These are phyloP conservation scores for Tragelaphus buxtoni DNA, from an alignment of 2,113 vertebrate genomes.

Conservation along the genomic window DNA sequence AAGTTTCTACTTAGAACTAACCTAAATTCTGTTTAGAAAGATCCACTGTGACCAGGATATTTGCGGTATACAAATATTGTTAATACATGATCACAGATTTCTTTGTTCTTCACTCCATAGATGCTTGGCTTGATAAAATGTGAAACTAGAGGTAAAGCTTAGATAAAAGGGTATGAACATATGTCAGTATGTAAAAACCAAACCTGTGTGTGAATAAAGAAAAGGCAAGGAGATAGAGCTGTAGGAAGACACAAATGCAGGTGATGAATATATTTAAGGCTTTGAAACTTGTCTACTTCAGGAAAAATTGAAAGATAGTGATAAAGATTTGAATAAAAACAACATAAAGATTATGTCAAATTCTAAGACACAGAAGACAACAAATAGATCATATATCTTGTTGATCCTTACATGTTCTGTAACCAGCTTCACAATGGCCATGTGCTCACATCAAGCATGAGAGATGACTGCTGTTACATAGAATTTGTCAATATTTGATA, in stretches of 20 bases:
- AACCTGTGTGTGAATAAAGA: slow-evolving; percentile 59
- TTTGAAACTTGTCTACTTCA: slow-evolving; percentile 43
- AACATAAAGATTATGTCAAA: slow-evolving; percentile 50
- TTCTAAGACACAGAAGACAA: slow-evolving; percentile 37
- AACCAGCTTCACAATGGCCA: slow-evolving; percentile 50
- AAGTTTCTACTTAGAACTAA: background rate
- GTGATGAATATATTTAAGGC: slow-evolving; percentile 50
- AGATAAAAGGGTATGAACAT: slow-evolving; percentile 53
- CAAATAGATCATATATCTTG: slow-evolving; percentile 3
- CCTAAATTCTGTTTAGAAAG: background rate
- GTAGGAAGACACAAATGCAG: slow-evolving; percentile 55
- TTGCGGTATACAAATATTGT: background rate
- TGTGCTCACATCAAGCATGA: background rate
- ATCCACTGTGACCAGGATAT: background rate
- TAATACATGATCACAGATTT: slow-evolving; percentile 19
- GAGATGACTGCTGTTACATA: background rate
- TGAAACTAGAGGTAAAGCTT: slow-evolving; percentile 37
- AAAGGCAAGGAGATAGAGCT: slow-evolving; percentile 45
- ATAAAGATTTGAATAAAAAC: slow-evolving; percentile 46
- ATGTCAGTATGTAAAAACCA: slow-evolving; percentile 12
- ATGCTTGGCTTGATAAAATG: background rate
- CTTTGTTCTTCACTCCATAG: slow-evolving; percentile 54
- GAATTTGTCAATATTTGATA: background rate
- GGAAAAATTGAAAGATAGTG: slow-evolving; percentile 29
- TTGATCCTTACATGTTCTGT: background rate